Base-by-base conservation (phyloP, 35 echinoderm and acorn worm species). In the Stichopus chloronotus region DNA sequence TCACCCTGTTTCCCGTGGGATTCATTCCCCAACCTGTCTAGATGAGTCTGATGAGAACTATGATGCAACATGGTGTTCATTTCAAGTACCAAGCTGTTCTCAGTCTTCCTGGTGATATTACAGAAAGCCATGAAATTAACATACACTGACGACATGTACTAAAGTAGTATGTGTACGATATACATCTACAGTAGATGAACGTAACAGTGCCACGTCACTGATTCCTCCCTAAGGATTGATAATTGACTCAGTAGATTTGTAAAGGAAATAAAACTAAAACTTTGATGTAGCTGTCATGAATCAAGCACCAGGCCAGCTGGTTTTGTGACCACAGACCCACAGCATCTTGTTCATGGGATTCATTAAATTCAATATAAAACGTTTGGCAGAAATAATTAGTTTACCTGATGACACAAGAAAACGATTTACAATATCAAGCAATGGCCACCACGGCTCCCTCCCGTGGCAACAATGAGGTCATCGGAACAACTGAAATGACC, bases 51-150 rank as follows among this genome's bases (percentile, higher is more conserved):
- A 12, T 63, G 22, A 79, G 77, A 79, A 17, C 77, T 79, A 79
- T 79, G 77, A 79, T 79, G 77, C 77, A 79, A 79, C 77, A 79
- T 21, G 22, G 77, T 79, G 77, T 79, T 79, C 77, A 79, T 79
- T 79, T 79, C 77, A 79, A 79, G 77, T 21, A 79, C 77, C 22
- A 79, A 21, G 77, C 77, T 79, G 77, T 79, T 79, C 77, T 79
- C 77, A 79, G 14, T 79, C 77, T 79, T 21, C 77, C 22, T 79
- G 14, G 22, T 79, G 77, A 79, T 79, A 79, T 43, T 43, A 43
- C 30, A 43, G 30, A 43, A 43, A 43, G 30, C 30, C 30, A 43
- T 79, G 77, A 79, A 79, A 79, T 79, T 79, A 79, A 79, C 77
- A 79, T 79, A 79, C 77, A 19, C 76, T 21, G 14, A 43, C 3